Base-by-base conservation (phyloP, 1,140 invertebrate genomes). In the Bilobella aurantiaca region DNA sequence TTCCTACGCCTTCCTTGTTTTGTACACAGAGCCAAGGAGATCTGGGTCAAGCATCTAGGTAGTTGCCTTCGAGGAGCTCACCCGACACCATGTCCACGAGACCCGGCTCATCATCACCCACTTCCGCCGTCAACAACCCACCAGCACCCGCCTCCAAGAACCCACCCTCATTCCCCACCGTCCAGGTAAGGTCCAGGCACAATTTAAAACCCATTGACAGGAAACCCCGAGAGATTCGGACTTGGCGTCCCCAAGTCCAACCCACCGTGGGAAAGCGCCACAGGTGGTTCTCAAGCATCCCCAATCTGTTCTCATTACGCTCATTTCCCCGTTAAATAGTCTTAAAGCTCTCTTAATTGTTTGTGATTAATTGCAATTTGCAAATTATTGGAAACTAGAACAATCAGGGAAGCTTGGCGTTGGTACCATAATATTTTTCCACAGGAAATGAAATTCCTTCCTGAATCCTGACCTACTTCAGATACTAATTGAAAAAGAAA, bases 41-140 rank as follows among this genome's bases (percentile, higher is more conserved):
- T 72, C 57, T 67, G 59, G 70, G 70, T 72, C 70, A 72, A 67
- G 67, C 65, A 63, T n/a, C n/a, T n/a, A n/a, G 67, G 69, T 72
- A 72, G 70, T 72, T 66, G 70, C 65, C 67, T 72, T 69, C 42
- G 65, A 67, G 67, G 65, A 67, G 67, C 65, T 67, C 57, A 56
- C 63, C 60, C 67, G 65, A 72, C 67, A 72, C 61, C 67, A 72
- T 72, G 70, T 72, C 70, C 62, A 62, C 70, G 56, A 65, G 70
- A 46, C 66, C 63, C 61, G 70, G 67, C 68, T 64, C 70, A 57
- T 57, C 67, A 28, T 42, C 66, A 16, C 47, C 62, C 23, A 46
- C 68, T 30, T 46, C 62, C 28, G 60, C 67, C 34, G 61, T 49
- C 63, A 65, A 59, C 59, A 70, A 65, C 46, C 64, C 65, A 27